Conservation (phyloP, 2,888 invertebrate species). For the Oligia strigilis region DNA sequence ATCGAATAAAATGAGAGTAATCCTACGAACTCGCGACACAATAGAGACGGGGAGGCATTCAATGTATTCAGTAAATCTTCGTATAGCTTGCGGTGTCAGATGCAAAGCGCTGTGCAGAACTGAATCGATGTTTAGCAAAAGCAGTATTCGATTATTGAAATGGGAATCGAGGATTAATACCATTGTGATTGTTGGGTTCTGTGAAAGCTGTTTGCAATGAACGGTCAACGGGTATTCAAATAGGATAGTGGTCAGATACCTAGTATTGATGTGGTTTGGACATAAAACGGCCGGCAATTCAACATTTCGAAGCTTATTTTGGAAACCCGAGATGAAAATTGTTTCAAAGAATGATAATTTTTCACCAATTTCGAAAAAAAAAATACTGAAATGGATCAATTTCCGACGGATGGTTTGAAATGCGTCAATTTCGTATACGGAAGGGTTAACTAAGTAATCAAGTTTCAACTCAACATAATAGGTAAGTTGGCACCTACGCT, state of each 20-base stretch:
- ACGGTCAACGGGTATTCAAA: conserved; percentile 44
- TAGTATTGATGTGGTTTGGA: conserved; percentile 16
- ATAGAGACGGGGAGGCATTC: conserved; percentile 64
- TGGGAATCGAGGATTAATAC: conserved; percentile 68
- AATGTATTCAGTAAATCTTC: conserved; percentile 75
- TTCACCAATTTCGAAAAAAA: background rate
- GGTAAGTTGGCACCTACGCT: conserved; percentile 23
- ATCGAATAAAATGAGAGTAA: conserved; percentile 66
- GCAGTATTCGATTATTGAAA: conserved; percentile 71
- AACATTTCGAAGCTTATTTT: conserved; percentile 11
- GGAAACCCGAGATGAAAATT: conserved; percentile 2
- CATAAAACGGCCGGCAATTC: conserved; percentile 18
- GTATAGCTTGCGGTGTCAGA: conserved; percentile 71
- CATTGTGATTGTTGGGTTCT: conserved; percentile 64
- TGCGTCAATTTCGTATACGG: background rate
- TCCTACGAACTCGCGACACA: conserved; percentile 63
- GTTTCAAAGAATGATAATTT: background rate
- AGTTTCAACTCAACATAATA: conserved; percentile 28
- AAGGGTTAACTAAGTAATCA: conserved; percentile 11
- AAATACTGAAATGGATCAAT: background rate
- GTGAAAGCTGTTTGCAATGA: conserved; percentile 53
- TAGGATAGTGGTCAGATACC: conserved; percentile 18
- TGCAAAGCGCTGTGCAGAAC: conserved; percentile 68
- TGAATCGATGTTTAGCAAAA: conserved; percentile 67
- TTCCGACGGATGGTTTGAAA: background rate